Percentiles rank a stretch among this genome's conserved stretches.
Evolutionary conservation across 2,113 vertebrate species (phyloP).

Genomic region (Puffinus mauretanicus): DNA sequence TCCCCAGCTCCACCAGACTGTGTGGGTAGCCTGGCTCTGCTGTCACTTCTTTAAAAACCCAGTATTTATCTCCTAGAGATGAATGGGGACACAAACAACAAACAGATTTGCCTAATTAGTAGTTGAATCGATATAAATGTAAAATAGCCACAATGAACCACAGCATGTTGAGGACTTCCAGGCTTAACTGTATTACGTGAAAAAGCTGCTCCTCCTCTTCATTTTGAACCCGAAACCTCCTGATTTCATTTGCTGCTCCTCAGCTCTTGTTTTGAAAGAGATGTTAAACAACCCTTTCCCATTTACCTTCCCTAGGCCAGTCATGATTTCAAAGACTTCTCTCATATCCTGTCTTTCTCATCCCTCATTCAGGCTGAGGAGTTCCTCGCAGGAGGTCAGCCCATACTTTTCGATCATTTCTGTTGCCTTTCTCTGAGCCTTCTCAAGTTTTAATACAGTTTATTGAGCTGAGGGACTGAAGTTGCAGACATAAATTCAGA

Average conservation of each 20-base stretch:
- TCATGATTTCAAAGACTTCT: not conserved
- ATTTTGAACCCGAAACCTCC: not conserved
- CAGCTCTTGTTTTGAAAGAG: not conserved
- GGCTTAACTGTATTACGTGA: not conserved
- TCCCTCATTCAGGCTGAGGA: not conserved
- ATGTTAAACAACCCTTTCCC: not conserved
- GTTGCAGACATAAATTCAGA: not conserved
- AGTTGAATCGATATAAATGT: accelerated
- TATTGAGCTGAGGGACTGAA: not conserved
- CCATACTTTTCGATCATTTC: not conserved
- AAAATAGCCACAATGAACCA: not conserved
- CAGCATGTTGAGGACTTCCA: not conserved
- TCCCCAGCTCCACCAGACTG: constrained; percentile 90
- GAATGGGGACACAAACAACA: not conserved
- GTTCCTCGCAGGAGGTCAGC: not conserved
- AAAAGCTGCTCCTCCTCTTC: not conserved
- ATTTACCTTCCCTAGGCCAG: not conserved
- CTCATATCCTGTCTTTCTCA: not conserved
- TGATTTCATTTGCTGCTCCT: not conserved
- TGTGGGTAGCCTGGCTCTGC: constrained; percentile 95
- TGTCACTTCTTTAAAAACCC: constrained; percentile 95
- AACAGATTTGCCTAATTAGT: not conserved
- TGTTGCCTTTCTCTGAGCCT: not conserved
- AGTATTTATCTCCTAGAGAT: constrained; percentile 91
- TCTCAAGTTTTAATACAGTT: not conserved